Base-by-base conservation (phyloP, 2,797 vertebrate genomes). In the Galagoides demidoff region DNA sequence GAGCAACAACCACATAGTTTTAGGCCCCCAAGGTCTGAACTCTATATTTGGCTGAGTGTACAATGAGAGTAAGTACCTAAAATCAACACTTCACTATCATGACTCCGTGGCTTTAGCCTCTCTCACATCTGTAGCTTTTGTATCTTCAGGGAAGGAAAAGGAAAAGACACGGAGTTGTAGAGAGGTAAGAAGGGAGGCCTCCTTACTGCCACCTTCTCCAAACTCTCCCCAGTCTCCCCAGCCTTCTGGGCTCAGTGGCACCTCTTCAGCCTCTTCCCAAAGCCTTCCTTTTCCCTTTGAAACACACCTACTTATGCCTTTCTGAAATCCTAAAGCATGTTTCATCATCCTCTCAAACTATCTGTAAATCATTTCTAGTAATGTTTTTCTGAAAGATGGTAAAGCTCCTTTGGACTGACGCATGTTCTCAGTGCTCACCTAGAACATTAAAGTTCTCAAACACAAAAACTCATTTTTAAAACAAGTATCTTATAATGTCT, bases 381-480 rank as follows among this genome's bases (percentile, higher is more conserved):
- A 37, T 43, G 34, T 76, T 64, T 84, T 76, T 84, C 70, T 79
- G 70, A 71, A 68, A 92, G 20, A 74, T 1, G 2, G 4, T 49
- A 79, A 70, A 29, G 29, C 25, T 89, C 20, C 19, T 87, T 7
- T 82, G 7, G 12, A 57, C 12, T 63, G 55, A 63, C 0, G 64
- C 13, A 31, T 17, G 1, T 43, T 25, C 39, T 55, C 37, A 13
- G 45, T 27, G 52, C 10, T 68, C 52, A 92, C 29, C 7, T 52
- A 87, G 83, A 85, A 31, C 27, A 70, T 39, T 64, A 81, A 81
- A 5, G 29, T 52, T 22, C 52, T 43, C 63, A 74, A 84, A 4
- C 64, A 79, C 14, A 85, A 81, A 55, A 14, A 19, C 43, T 22
- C 27, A 34, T 12, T 81, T 97, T 93, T 57, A 64, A 81, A 87